phyloP scores from a whole-genome alignment of 1,140 invertebrate genomes.

The Samia ricini region DNA sequence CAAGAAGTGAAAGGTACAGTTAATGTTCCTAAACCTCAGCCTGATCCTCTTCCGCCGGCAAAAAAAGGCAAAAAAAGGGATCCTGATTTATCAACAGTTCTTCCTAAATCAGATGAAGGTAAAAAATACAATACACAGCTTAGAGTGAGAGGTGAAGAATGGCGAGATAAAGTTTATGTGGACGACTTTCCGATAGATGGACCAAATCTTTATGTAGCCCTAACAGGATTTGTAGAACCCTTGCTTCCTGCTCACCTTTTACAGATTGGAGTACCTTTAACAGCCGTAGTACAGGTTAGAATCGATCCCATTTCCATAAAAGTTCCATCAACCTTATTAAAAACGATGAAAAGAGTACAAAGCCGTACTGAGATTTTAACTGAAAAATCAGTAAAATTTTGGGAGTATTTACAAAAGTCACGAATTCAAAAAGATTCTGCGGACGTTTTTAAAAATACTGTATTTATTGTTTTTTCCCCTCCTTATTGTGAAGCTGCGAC shows the following conservation, averaged over 20 bases:
- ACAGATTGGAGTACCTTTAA: constrained; percentile 70
- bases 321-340: constrained; percentile 34
- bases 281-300: constrained; percentile 64
- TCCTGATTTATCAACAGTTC: constrained; percentile 7
- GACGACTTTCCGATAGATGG: constrained; percentile 76
- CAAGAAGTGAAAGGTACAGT: constrained; percentile 52
- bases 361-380: constrained; percentile 53
- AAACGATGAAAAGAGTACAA: constrained; percentile 42
- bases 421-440: constrained; percentile 41
- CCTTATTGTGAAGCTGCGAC: constrained; percentile 44
- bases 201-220: constrained; percentile 76
- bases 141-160: constrained; percentile 76
- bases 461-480: constrained; percentile 69
- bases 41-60: constrained; percentile 16
- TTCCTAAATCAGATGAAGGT: constrained; percentile 41
- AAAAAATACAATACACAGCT: constrained; percentile 73
- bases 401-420: constrained; percentile 56
- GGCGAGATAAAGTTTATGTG: constrained; percentile 74
- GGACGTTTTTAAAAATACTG: constrained; percentile 61
- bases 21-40: constrained; percentile 25
- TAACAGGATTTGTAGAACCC: constrained; percentile 76
- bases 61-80: constrained; percentile 44
- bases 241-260: constrained; percentile 64
- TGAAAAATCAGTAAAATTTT: constrained; percentile 56
- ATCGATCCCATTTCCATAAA: constrained; percentile 32